Evolutionary conservation across 2,113 vertebrate species (phyloP), one percentile per base, ranked within the genome.

Genomic region (Ophiodon elongatus): DNA sequence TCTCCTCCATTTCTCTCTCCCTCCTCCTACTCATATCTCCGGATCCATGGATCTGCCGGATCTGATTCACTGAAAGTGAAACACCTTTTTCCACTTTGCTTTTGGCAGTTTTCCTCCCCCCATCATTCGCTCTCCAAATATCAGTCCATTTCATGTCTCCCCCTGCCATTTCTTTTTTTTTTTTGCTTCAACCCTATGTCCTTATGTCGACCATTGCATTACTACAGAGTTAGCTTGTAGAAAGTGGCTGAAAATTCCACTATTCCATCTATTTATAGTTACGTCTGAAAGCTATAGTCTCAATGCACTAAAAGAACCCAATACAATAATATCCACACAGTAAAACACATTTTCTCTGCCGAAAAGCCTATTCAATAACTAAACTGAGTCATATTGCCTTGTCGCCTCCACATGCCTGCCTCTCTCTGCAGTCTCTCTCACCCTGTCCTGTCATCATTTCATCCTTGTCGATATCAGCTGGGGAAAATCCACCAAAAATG

Each of bases 391-490:
- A 65, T 29, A 60, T 29, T 79, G n/a, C 57, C 54, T 60, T 39
- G 29, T 50, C 54, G 57, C 57, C 15, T 63, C 73, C 14, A 77
- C 27, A 63, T 56, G 56, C n/a, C 25, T 37, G 63, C 63, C 39
- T 35, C 73, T 80, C 62, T 80, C 62, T 43, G 33, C 14, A 59
- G n/a, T 52, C 50, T 62, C 56, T 60, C n/a, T 45, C 37, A 41
- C 41, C 41, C 52, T 67, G 41, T 50, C 68, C 25, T 17, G 47
- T 35, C 68, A 35, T 63, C 21, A 29, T 60, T 82, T 73, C 57
- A 79, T 82, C 50, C 57, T 29, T 65, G 39, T 47, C 41, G 47
- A 62, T 64, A 68, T 52, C 73, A 79, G 60, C 59, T 84, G 45
- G 2, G 50, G 73, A 10, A 64, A 83, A 84, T 63, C 66, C 80